Base-by-base conservation (phyloP, 37 sponge, comb jelly and placozoan species). In the Petrosia ficiformis region DNA sequence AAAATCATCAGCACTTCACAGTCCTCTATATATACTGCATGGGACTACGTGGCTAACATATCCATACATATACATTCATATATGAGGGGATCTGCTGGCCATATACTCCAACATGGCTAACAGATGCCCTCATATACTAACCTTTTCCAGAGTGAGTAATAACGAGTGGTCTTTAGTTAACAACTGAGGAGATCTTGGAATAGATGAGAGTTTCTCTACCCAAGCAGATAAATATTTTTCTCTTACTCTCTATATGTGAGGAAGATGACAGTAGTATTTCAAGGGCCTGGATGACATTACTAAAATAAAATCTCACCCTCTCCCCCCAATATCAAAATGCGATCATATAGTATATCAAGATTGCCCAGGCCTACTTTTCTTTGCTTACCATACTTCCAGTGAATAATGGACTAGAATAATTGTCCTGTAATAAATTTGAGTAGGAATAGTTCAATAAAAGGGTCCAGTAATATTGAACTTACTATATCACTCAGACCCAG, bases 111-210 rank as follows among this genome's bases (percentile, higher is more conserved):
- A 54, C 57, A 54, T 54, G 21, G 21, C 21, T 54, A 54, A 64
- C 11, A 16, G 39, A 31, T 48, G n/a, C 59, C 8, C 16, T 26
- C 44, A 11, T 57, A 30, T 6, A 3, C 41, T 38, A n/a, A 94
- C 91, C 84, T 97, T 81, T 60, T 89, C 78, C 21, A 97, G 74
- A 34, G 73, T 56, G 0, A 42, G 30, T 0, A 93, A 57, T 3
- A 97, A 57, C 16, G 94, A 81, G 60, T 91, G 89, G 68, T 88
- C 87, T 33, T 44, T 32, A 34, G 44, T 60, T 11, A 97, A 64
- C 59, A 97, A 76, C 33, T 94, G 95, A 14, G 92, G 91, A 0
- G 94, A 80, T 58, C 91, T 79, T 14, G 92, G 58, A 36, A 79
- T 54, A 14, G 75, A 43, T 24, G 92, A 31, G 59, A 96, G 83